Conservation (phyloP, 2,888 invertebrate species). For the Coenonympha arcania region DNA sequence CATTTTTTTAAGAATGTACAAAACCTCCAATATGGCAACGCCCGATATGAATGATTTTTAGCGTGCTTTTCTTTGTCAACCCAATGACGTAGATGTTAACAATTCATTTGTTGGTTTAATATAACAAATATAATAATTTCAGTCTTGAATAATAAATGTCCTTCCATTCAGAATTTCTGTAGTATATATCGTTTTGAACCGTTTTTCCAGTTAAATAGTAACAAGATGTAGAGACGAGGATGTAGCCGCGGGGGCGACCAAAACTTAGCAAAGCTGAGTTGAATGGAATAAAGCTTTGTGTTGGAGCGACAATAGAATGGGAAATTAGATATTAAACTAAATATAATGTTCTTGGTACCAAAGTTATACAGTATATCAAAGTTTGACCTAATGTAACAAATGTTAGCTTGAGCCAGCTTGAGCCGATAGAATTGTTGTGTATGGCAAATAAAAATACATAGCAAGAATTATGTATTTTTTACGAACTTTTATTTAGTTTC, state of each 20-base stretch:
- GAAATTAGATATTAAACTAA: not conserved
- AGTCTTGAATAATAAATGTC: not conserved
- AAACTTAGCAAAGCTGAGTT: constrained; percentile 14
- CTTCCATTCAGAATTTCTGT: not conserved
- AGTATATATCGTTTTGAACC: not conserved
- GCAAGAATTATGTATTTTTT: too few relatives aligned
- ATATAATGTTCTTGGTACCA: not conserved
- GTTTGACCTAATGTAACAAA: not conserved
- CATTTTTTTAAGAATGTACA: too few relatives aligned
- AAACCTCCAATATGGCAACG: too few relatives aligned
- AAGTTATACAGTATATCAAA: not conserved
- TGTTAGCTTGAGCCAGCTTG: not conserved
- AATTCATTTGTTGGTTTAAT: too few relatives aligned
- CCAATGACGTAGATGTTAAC: too few relatives aligned
- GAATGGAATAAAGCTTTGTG: constrained; percentile 12
- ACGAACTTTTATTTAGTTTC: too few relatives aligned
- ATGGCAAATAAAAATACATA: too few relatives aligned
- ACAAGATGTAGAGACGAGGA: constrained; percentile 9
- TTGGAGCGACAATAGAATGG: constrained; percentile 3
- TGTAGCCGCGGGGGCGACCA: constrained; percentile 12
- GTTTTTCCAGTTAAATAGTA: constrained; percentile 9
- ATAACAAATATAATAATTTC: too few relatives aligned
- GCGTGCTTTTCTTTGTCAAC: too few relatives aligned
- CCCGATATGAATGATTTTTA: too few relatives aligned
- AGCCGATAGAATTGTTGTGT: too few relatives aligned